Evolutionary conservation across 2,797 vertebrate species (phyloP), one percentile per base, ranked within the genome.

Genomic region (Benthosema pterotum): DNA sequence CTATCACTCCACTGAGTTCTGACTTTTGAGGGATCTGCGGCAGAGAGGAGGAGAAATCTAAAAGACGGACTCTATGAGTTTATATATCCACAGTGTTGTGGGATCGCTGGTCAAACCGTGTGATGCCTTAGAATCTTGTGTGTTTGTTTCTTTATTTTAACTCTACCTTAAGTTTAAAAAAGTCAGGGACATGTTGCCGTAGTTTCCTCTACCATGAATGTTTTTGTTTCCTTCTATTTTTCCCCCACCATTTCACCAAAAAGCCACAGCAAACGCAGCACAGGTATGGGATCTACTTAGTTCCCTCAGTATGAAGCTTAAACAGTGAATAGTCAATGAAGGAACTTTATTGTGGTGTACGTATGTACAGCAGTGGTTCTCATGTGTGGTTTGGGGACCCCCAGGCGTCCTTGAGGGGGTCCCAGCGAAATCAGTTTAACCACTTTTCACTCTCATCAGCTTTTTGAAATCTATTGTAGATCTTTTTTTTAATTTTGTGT

Each of bases 61-160:
- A 70, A 69, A 69, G 83, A 82, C 83, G 82, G 89, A 90, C 89
- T 91, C 87, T 88, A 57, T 85, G 84, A 88, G 83, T 87, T 86
- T 80, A 59, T 81, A 62, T 83, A 78, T 87, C 75, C 65, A 72
- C 77, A 80, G 86, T 74, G 65, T 73, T 32, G 58, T 69, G 52
- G 67, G 32, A 38, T 79, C 60, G 82, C 86, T 86, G 83, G 53
- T 67, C 67, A 83, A 91, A 86, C 89, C 89, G 67, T 25, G 62
- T 55, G 78, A 89, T 88, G 91, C 91, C 91, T 93, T 93, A 90
- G 82, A 87, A 70, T 57, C 63, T 47, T 42, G 5, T 61, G 22
- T 17, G 5, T 65, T 12, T 56, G 46, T 51, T 42, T 42, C 53
- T 19, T 18, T 72, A n/a, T 16, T 51, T 69, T 64, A 71, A 56